phyloP scores from a whole-genome alignment of 2,797 vertebrate genomes.

The Huso huso region DNA sequence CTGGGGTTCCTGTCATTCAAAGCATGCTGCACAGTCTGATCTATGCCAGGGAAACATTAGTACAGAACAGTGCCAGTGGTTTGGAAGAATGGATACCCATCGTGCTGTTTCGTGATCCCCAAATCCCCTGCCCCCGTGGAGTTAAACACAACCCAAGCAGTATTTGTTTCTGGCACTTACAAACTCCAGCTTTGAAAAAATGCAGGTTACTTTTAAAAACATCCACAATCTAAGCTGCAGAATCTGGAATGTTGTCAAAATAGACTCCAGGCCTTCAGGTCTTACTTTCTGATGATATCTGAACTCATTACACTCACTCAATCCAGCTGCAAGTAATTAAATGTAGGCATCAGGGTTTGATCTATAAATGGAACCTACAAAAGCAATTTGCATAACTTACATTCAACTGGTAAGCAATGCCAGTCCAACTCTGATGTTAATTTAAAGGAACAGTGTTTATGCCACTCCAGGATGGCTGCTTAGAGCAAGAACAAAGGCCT shows the following conservation, averaged over 20 bases:
- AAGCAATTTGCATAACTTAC: slow-evolving; percentile 65
- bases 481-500: slow-evolving; percentile 28
- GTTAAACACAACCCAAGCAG: too few relatives aligned
- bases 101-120: too few relatives aligned
- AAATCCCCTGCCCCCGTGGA: too few relatives aligned
- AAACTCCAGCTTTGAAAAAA: too few relatives aligned
- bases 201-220: too few relatives aligned
- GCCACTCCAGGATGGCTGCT: slow-evolving; percentile 26
- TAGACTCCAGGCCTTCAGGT: background rate
- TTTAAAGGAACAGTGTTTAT: slow-evolving; percentile 54
- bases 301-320: slow-evolving; percentile 35
- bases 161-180: too few relatives aligned
- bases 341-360: slow-evolving; percentile 48
- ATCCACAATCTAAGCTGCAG: too few relatives aligned
- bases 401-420: slow-evolving; percentile 45
- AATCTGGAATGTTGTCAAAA: background rate
- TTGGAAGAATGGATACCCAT: too few relatives aligned
- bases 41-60: too few relatives aligned
- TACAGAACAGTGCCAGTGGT: too few relatives aligned
- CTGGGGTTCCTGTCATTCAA: too few relatives aligned
- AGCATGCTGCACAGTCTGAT: too few relatives aligned
- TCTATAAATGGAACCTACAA: slow-evolving; percentile 68
- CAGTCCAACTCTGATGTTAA: slow-evolving; percentile 51
- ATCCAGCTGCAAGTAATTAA: slow-evolving; percentile 54
- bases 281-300: slow-evolving; percentile 11